A percentile compares a stretch with the other conserved stretches of the same genome.
Conservation (phyloP, 1,140 invertebrate genomes). For the Euura lappo region DNA sequence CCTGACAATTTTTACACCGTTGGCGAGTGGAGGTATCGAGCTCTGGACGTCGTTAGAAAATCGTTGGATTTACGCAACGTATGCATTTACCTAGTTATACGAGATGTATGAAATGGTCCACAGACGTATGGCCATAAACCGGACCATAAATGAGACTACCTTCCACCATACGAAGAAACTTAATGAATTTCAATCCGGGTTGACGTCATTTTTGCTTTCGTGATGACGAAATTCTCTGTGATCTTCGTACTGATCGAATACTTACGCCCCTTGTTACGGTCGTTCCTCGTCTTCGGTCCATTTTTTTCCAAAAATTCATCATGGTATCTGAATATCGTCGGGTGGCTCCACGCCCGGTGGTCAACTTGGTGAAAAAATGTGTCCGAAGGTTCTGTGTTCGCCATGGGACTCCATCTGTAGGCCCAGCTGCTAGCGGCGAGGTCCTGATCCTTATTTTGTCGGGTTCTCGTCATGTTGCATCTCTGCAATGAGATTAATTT, state of each 20-base stretch:
- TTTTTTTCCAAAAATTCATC: constrained; percentile 19
- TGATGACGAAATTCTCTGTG: neutral
- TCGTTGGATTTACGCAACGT: neutral
- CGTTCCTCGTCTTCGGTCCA: neutral
- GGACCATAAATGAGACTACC: too few species aligned
- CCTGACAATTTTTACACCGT: neutral
- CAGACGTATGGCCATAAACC: too few species aligned
- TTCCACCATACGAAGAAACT: neutral
- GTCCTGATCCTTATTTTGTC: constrained; percentile 5
- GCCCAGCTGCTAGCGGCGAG: constrained; percentile 10
- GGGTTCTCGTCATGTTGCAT: neutral
- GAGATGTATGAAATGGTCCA: neutral
- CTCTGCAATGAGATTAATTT: neutral
- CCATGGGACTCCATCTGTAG: constrained; percentile 19
- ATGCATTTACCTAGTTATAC: too few species aligned
- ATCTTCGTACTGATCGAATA: neutral
- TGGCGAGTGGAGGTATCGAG: neutral
- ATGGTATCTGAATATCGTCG: constrained; percentile 20
- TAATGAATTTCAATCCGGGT: neutral
- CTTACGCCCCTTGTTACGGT: neutral
- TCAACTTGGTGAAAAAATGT: constrained; percentile 9
- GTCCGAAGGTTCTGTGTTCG: neutral
- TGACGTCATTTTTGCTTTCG: neutral
- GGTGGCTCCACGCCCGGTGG: neutral
- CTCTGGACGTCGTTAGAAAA: neutral